Base-by-base conservation (phyloP, 2,797 vertebrate species). In the Pteronotus mesoamericanus region DNA sequence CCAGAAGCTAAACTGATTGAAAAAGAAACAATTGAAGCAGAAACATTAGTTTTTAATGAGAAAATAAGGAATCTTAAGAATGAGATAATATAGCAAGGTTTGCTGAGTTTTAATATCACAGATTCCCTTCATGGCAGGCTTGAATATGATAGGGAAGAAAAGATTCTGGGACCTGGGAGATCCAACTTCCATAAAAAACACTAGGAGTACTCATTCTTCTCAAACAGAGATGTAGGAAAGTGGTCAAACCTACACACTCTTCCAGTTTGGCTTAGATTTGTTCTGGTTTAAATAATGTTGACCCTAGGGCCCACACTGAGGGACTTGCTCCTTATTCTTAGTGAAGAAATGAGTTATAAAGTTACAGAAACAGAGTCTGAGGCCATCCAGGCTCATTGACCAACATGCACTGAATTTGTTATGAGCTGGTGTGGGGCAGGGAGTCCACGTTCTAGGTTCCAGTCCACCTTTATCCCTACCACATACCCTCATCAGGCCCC, bases 1-100 rank as follows among this genome's bases (percentile, higher is more conserved):
- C 75, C 39, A 86, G 53, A 87, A 77, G 18, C 78, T 89, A 93
- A 78, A 79, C 80, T 55, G 84, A 89, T 85, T 48, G 75, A 84
- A 66, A 91, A 42, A 57, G 42, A 69, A 89, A 34, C 14, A 48
- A 24, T 22, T n/a, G 39, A 64, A 61, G 21, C 78, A 83, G 61
- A 86, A 72, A 26, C 5, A 48, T 53, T 74, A 7, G 6, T 74
- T 87, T 86, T 94, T 74, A 66, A 61, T 53, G 59, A 32, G 21
- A 82, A 94, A 77, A 72, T 74, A 53, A 87, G 64, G 89, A 51
- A 29, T 46, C 34, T 69, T 77, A 46, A 91, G 59, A 59, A 9
- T 84, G 42, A 82, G 48, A 48, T 57, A 26, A 66, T 32, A 29
- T 42, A 75, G 26, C 57, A 87, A 68, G 14, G 15, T 79, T 92